A percentile compares a stretch with the other conserved stretches of the same genome.
Evolutionary conservation across 2,888 invertebrate species (phyloP).

Genomic region (Andrena flavipes): DNA sequence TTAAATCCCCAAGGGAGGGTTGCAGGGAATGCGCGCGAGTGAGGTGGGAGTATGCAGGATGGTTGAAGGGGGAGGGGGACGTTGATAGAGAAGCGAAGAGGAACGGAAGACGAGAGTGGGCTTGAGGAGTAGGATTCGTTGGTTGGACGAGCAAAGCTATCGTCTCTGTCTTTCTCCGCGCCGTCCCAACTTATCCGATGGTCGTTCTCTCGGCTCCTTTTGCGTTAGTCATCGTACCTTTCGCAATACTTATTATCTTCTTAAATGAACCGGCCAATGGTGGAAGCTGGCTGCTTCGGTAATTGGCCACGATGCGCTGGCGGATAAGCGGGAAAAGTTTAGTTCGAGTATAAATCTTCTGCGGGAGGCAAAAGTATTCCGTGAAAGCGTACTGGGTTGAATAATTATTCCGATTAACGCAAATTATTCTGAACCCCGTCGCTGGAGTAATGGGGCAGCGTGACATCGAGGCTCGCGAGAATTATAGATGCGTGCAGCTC

Average conservation of each 20-base stretch:
- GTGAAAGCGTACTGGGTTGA: slow-evolving; percentile 33
- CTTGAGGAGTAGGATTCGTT: slow-evolving; percentile 48
- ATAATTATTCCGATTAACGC: slow-evolving; percentile 38
- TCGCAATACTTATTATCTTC: slow-evolving; percentile 68
- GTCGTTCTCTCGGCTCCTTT: slow-evolving; percentile 48
- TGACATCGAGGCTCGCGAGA: neutral
- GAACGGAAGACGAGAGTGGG: slow-evolving; percentile 48
- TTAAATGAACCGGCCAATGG: slow-evolving; percentile 54
- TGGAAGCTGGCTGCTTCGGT: slow-evolving; percentile 48
- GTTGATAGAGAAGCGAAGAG: slow-evolving; percentile 23
- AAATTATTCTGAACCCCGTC: slow-evolving; percentile 8
- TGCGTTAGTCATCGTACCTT: slow-evolving; percentile 66
- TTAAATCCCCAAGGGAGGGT: slow-evolving; percentile 73
- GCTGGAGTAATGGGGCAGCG: neutral
- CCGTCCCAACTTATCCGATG: slow-evolving; percentile 49
- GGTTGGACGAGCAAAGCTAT: slow-evolving; percentile 59
- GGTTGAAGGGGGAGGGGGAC: slow-evolving; percentile 40
- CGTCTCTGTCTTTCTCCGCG: slow-evolving; percentile 51
- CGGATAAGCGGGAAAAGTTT: slow-evolving; percentile 49
- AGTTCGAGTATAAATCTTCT: slow-evolving; percentile 46
- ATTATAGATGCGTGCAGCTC: neutral
- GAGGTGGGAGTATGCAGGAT: slow-evolving; percentile 45
- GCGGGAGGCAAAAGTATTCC: slow-evolving; percentile 28
- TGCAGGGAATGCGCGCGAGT: slow-evolving; percentile 46
- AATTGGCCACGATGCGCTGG: slow-evolving; percentile 60